These are phyloP conservation scores for Charanyca ferruginea DNA, from an alignment of 2,888 invertebrate genomes.

Conservation along the genomic window DNA sequence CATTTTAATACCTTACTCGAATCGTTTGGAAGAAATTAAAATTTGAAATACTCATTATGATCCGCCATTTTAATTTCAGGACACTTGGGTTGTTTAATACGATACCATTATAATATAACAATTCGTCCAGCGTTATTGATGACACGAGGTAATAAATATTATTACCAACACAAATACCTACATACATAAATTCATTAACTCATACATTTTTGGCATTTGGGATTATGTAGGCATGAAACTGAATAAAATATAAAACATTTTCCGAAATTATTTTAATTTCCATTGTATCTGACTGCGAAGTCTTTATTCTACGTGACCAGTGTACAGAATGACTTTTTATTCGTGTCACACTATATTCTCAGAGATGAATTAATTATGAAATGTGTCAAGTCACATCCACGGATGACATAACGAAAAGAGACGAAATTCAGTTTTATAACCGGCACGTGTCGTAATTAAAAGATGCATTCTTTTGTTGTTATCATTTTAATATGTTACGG, in stretches of 20 bases:
- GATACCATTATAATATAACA: no score
- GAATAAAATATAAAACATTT: not conserved
- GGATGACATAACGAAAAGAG: conserved; percentile 39
- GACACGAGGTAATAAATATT: no score
- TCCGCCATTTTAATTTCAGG: no score
- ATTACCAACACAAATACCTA: no score
- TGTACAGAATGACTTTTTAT: conserved; percentile 36
- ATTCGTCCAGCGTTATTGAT: no score
- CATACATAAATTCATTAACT: no score
- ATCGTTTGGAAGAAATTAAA: no score
- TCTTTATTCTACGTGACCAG: conserved; percentile 57
- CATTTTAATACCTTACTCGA: no score
- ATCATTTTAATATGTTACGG: not conserved
- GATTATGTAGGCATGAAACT: not conserved
- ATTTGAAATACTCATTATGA: no score
- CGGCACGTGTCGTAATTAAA: conserved; percentile 39
- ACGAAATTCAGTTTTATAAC: conserved; percentile 33
- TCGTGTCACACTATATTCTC: conserved; percentile 36
- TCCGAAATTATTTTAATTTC: conserved; percentile 35
- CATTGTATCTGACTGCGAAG: conserved; percentile 33
- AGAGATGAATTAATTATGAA: conserved; percentile 51
- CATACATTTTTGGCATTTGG: no score
- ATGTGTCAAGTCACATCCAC: conserved; percentile 41
- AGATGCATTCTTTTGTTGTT: conserved; percentile 12
- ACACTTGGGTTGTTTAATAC: no score